A percentile compares a stretch with the other conserved stretches of the same genome.
phyloP scores from a whole-genome alignment of 2,888 invertebrate genomes.

The Archaeoteleia sp. region DNA sequence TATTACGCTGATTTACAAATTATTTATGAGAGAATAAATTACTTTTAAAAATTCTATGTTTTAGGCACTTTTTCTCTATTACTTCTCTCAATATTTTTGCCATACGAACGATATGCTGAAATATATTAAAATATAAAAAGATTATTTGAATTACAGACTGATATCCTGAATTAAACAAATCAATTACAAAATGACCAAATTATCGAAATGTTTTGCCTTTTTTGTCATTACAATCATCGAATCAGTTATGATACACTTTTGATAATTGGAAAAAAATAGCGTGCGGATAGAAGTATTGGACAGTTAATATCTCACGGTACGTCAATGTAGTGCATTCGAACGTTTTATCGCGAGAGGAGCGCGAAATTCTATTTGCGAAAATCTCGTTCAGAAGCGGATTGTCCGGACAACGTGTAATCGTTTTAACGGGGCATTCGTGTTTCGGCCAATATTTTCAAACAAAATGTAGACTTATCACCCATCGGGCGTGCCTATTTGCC shows the following conservation, averaged over 20 bases:
- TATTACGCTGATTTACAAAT: too few relatives aligned
- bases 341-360: constrained; percentile 42
- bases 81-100: too few relatives aligned
- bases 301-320: constrained; percentile 33
- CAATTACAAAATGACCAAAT: constrained; percentile 25
- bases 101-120: too few relatives aligned
- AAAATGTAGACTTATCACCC: constrained; percentile 48
- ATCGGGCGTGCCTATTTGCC: constrained; percentile 37
- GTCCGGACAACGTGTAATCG: constrained; percentile 54
- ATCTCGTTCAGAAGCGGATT: constrained; percentile 49
- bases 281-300: constrained; percentile 30
- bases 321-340: constrained; percentile 39
- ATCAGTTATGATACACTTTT: constrained; percentile 27
- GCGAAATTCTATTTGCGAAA: constrained; percentile 53
- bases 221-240: too few relatives aligned
- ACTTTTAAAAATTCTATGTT: too few relatives aligned
- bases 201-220: too few relatives aligned
- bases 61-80: too few relatives aligned
- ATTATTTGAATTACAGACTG: too few relatives aligned
- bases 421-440: constrained; percentile 52
- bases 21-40: too few relatives aligned
- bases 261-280: constrained; percentile 40
- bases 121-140: too few relatives aligned
- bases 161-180: too few relatives aligned
- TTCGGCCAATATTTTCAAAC: constrained; percentile 46